A percentile compares a stretch with the other conserved stretches of the same genome.
These are phyloP conservation scores for Tetranychus urticae DNA, from an alignment of 1,140 invertebrate genomes.

Conservation along the genomic window DNA sequence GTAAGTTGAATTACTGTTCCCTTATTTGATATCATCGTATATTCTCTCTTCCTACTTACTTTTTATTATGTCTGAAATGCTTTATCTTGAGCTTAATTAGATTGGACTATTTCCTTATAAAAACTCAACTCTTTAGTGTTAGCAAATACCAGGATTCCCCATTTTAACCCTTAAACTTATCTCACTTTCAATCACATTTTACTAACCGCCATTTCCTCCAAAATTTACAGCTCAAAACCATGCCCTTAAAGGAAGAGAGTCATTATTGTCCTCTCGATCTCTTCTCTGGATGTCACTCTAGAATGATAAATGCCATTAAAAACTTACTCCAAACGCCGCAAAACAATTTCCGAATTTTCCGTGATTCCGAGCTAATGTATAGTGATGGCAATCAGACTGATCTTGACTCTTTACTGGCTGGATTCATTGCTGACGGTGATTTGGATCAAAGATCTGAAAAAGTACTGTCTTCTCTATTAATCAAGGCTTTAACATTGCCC, in stretches of 20 bases:
- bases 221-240: constrained; percentile 5
- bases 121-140: background rate
- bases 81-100: no score
- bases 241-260: constrained; percentile 10
- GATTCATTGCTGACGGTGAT: background rate
- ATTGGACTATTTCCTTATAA: no score
- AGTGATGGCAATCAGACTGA: background rate
- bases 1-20: background rate
- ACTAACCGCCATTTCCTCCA: background rate
- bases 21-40: background rate
- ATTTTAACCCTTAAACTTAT: background rate
- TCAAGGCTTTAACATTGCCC: background rate
- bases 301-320: constrained; percentile 9
- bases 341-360: constrained; percentile 15
- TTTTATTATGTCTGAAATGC: no score
- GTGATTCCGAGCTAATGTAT: constrained; percentile 10
- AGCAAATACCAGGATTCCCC: background rate
- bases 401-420: background rate
- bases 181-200: no score
- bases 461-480: background rate
- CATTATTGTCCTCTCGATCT: constrained; percentile 16
- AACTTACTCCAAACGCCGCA: constrained; percentile 12
- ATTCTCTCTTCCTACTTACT: no score
- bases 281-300: constrained; percentile 12
- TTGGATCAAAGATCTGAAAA: background rate